A percentile compares a stretch with the other conserved stretches of the same genome.
phyloP scores from a whole-genome alignment of 1,140 invertebrate genomes.

The Plodia interpunctella region DNA sequence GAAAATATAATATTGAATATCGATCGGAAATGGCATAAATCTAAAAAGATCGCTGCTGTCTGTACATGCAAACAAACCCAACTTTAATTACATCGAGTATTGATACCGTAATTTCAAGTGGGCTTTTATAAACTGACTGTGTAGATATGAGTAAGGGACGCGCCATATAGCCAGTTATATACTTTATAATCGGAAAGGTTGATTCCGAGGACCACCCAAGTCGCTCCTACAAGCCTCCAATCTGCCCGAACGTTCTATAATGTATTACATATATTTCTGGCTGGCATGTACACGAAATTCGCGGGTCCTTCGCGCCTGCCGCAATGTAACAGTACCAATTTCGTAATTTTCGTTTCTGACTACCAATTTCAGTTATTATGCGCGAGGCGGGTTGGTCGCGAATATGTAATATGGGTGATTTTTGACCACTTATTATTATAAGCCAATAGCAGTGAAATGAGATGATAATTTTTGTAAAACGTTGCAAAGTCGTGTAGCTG shows the following conservation, averaged over 20 bases:
- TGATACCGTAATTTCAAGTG: constrained; percentile 36
- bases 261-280: background rate
- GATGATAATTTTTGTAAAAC: constrained; percentile 34
- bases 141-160: constrained; percentile 34
- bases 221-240: constrained; percentile 22
- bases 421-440: constrained; percentile 33
- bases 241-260: constrained; percentile 20
- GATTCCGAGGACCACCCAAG: constrained; percentile 67
- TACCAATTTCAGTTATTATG: constrained; percentile 61
- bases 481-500: constrained; percentile 2
- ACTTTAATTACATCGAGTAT: constrained; percentile 38
- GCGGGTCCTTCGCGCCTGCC: constrained; percentile 17
- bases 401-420: constrained; percentile 60
- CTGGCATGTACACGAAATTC: constrained; percentile 18
- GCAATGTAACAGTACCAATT: constrained; percentile 38
- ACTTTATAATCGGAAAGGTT: constrained; percentile 47
- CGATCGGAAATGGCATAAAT: background rate
- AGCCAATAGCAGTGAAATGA: constrained; percentile 34
- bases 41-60: constrained; percentile 20
- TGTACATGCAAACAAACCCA: constrained; percentile 21
- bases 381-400: constrained; percentile 38
- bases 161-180: constrained; percentile 41
- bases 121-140: constrained; percentile 37
- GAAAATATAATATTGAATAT: background rate
- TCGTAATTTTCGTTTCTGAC: constrained; percentile 60